Evolutionary conservation across 2,888 invertebrate species (phyloP).

Genomic region (Tachina lurida): DNA sequence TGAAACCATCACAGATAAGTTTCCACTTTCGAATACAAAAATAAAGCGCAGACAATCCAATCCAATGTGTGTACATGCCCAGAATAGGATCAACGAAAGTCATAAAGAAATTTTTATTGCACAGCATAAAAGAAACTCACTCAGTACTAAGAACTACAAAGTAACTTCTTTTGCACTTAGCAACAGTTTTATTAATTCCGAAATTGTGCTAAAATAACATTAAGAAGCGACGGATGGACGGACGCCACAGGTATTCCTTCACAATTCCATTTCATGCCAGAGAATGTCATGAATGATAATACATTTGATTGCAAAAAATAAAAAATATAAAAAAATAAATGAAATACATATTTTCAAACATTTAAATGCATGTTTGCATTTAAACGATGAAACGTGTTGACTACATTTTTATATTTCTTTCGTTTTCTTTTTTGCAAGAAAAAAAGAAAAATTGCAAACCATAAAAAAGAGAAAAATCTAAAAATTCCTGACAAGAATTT

Average conservation of each 20-base stretch:
- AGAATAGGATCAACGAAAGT: conserved; percentile 52
- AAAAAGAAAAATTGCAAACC: conserved; percentile 13
- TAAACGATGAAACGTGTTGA: conserved; percentile 56
- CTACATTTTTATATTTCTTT: conserved; percentile 13
- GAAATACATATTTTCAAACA: conserved; percentile 42
- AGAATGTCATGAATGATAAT: conserved; percentile 46
- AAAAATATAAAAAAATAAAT: conserved; percentile 28
- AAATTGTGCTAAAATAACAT: not conserved
- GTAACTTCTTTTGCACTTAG: conserved; percentile 31
- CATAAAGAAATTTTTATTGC: conserved; percentile 14
- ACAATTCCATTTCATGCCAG: not conserved
- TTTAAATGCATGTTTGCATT: conserved; percentile 57
- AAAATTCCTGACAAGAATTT: conserved; percentile 40
- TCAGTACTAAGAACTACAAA: not conserved
- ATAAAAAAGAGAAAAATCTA: conserved; percentile 20
- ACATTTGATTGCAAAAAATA: conserved; percentile 6
- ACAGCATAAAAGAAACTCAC: not conserved
- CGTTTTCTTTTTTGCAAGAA: not conserved
- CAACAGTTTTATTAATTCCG: conserved; percentile 36
- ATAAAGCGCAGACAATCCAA: not conserved
- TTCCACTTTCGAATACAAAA: not conserved
- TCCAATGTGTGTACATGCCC: not conserved
- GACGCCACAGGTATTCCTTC: conserved; percentile 21
- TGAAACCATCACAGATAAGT: not conserved
- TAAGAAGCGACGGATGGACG: not conserved